These are phyloP conservation scores for Tangara arthus DNA, from an alignment of 2,797 vertebrate species.

Conservation along the genomic window DNA sequence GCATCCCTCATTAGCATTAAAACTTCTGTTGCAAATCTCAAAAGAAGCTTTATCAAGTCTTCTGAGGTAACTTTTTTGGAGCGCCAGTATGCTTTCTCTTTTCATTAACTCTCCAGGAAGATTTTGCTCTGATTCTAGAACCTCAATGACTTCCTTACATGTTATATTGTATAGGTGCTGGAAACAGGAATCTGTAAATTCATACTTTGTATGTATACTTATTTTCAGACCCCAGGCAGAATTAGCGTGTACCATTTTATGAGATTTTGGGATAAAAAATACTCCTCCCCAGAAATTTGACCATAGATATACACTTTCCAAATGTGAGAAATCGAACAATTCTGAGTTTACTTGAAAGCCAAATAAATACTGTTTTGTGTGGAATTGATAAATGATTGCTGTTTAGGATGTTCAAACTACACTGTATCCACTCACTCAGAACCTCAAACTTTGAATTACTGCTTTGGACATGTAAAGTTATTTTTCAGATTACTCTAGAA, in stretches of 20 bases:
- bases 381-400: neutral
- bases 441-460: neutral
- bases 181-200: neutral
- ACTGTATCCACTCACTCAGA: neutral
- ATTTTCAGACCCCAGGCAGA: neutral
- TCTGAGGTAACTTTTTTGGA: neutral
- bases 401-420: neutral
- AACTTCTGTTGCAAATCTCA: neutral
- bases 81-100: neutral
- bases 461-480: neutral
- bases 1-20: neutral
- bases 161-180: neutral
- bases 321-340: neutral
- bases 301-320: neutral
- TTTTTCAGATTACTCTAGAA: neutral
- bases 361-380: neutral
- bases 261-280: neutral
- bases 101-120: neutral
- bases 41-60: neutral
- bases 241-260: neutral
- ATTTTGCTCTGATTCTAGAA: neutral
- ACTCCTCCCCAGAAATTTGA: neutral
- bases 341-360: neutral
- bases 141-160: neutral
- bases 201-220: neutral